Evolutionary conservation across 2,113 vertebrate genomes (phyloP).

Genomic region (Athene cunicularia): DNA sequence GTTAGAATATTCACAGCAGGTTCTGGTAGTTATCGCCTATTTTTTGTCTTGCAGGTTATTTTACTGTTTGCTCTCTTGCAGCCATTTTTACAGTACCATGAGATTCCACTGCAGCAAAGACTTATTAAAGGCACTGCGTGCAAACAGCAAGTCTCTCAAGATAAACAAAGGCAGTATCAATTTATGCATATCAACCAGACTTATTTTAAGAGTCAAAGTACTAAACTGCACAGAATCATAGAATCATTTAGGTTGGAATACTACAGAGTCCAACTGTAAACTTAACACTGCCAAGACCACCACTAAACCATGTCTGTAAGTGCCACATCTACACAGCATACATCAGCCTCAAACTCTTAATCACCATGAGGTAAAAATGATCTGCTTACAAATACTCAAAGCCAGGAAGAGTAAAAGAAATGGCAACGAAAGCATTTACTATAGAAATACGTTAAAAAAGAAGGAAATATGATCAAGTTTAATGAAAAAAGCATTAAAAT

Average conservation of each 20-base stretch:
- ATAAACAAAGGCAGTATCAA: background rate
- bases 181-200: background rate
- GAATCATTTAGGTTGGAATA: background rate
- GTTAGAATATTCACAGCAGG: background rate
- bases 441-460: background rate
- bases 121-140: background rate
- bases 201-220: background rate
- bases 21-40: background rate
- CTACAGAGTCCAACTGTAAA: background rate
- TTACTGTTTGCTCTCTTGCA: background rate
- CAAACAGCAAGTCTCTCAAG: background rate
- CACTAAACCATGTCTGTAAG: background rate
- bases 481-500: background rate
- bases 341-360: background rate
- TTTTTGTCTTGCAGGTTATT: background rate
- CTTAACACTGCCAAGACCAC: background rate
- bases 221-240: background rate
- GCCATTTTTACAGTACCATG: background rate
- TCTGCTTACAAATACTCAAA: background rate
- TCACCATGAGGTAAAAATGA: background rate
- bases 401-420: background rate
- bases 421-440: background rate
- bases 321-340: accelerated
- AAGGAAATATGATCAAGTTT: background rate
- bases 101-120: background rate